Evolutionary conservation across 2,888 invertebrate species (phyloP).

Genomic region (Steinernema carpocapsae): DNA sequence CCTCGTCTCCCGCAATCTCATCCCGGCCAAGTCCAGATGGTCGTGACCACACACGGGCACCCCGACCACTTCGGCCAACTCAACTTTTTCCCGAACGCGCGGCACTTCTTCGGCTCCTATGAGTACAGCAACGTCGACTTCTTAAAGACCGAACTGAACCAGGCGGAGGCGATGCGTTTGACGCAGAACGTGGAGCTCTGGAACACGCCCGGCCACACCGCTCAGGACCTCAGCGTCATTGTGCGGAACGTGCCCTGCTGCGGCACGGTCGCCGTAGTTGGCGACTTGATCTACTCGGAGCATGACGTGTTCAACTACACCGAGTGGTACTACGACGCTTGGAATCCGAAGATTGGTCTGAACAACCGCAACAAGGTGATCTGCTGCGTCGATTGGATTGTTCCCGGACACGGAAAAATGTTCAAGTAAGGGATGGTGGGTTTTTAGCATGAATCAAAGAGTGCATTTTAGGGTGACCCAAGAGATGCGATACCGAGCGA

Average conservation of each 20-base stretch:
- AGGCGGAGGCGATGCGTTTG: conserved; percentile 54
- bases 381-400: conserved; percentile 69
- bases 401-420: conserved; percentile 71
- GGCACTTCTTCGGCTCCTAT: conserved; percentile 65
- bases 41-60: conserved; percentile 63
- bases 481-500: conserved; percentile 42
- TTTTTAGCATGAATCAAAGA: conserved; percentile 64
- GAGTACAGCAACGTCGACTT: conserved; percentile 59
- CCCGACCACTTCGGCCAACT: conserved; percentile 63
- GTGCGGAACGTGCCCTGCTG: conserved; percentile 57
- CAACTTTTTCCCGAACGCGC: conserved; percentile 64
- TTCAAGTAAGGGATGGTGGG: conserved; percentile 69
- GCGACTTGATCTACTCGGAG: conserved; percentile 64
- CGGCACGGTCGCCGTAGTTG: conserved; percentile 60
- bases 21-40: conserved; percentile 59
- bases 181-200: conserved; percentile 62
- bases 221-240: conserved; percentile 61
- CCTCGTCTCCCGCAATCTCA: conserved; percentile 46
- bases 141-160: conserved; percentile 53
- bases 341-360: conserved; percentile 58
- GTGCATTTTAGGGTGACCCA: conserved; percentile 45
- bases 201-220: conserved; percentile 66
- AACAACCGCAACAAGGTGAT: conserved; percentile 55
- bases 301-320: conserved; percentile 53
- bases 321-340: conserved; percentile 61